phyloP scores from a whole-genome alignment of 1,140 invertebrate species.

The Hirudo medicinalis region DNA sequence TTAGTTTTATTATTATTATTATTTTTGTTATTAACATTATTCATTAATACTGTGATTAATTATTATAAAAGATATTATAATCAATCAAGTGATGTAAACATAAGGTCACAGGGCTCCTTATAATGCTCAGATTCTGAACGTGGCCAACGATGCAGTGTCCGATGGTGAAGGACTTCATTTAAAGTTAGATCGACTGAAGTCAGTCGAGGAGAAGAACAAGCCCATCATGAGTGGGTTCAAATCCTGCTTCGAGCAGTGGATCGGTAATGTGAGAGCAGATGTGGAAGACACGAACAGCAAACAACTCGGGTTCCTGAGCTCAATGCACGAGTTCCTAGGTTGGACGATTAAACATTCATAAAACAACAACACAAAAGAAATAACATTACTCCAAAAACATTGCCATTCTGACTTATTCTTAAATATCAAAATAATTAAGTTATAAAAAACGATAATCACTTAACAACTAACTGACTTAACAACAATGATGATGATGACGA shows the following conservation, averaged over 20 bases:
- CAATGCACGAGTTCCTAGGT: not conserved
- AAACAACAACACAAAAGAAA: too few relatives aligned
- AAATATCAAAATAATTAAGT: too few relatives aligned
- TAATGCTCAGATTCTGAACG: slow-evolving; percentile 45
- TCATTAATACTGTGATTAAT: not conserved
- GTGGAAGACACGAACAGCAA: slow-evolving; percentile 20
- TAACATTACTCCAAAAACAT: too few relatives aligned
- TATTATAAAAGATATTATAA: slow-evolving; percentile 2
- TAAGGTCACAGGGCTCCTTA: not conserved
- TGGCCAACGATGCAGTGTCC: slow-evolving; percentile 50
- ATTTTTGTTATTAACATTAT: not conserved
- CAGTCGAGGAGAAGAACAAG: slow-evolving; percentile 37
- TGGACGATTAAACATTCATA: not conserved
- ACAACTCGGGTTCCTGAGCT: not conserved
- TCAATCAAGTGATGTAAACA: not conserved
- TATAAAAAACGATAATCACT: too few relatives aligned
- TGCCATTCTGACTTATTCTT: too few relatives aligned
- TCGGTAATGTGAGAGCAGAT: slow-evolving; percentile 24
- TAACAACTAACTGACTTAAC: too few relatives aligned
- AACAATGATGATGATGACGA: too few relatives aligned
- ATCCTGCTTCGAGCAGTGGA: slow-evolving; percentile 24
- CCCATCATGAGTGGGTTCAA: slow-evolving; percentile 26
- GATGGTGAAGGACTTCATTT: slow-evolving; percentile 54
- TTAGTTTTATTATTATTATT: too few relatives aligned
- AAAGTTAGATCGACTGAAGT: slow-evolving; percentile 52